Evolutionary conservation across 2,888 invertebrate genomes (phyloP).

Genomic region (Trissoscelio sp.): DNA sequence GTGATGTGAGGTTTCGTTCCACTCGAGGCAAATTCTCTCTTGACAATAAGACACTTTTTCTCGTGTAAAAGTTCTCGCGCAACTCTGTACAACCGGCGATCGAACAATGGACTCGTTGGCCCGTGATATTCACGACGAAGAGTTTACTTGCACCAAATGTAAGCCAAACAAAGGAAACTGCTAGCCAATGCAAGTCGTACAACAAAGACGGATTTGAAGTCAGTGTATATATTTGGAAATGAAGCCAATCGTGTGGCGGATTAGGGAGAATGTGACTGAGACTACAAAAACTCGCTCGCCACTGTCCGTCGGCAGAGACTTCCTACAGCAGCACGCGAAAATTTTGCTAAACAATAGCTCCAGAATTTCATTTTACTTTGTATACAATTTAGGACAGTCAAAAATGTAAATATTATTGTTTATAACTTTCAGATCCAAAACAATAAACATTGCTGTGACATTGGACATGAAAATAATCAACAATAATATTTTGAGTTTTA

Average conservation of each 20-base stretch:
- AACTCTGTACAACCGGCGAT: slow-evolving; percentile 49
- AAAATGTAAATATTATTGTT: too few relatives aligned
- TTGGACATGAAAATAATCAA: too few relatives aligned
- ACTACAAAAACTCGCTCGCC: too few relatives aligned
- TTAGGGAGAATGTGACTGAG: background rate
- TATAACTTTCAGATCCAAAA: too few relatives aligned
- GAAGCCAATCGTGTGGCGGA: background rate
- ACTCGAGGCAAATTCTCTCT: slow-evolving; percentile 24
- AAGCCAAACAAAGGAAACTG: background rate
- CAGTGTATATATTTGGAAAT: background rate
- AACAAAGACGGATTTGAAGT: slow-evolving; percentile 24
- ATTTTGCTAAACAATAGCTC: too few relatives aligned
- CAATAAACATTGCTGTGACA: too few relatives aligned
- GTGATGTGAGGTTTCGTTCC: slow-evolving; percentile 38
- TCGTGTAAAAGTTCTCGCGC: slow-evolving; percentile 65
- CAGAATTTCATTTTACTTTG: too few relatives aligned
- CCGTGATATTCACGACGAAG: slow-evolving; percentile 73
- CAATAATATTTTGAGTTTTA: too few relatives aligned
- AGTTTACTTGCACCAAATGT: slow-evolving; percentile 45
- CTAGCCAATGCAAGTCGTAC: background rate
- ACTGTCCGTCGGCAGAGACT: slow-evolving; percentile 12
- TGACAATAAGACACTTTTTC: slow-evolving; percentile 64
- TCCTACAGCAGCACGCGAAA: too few relatives aligned
- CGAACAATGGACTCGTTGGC: slow-evolving; percentile 76
- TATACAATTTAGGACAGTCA: too few relatives aligned